Evolutionary conservation across 1,140 invertebrate species (phyloP), one percentile per base, ranked within the genome.

Genomic region (Nymphalis io): DNA sequence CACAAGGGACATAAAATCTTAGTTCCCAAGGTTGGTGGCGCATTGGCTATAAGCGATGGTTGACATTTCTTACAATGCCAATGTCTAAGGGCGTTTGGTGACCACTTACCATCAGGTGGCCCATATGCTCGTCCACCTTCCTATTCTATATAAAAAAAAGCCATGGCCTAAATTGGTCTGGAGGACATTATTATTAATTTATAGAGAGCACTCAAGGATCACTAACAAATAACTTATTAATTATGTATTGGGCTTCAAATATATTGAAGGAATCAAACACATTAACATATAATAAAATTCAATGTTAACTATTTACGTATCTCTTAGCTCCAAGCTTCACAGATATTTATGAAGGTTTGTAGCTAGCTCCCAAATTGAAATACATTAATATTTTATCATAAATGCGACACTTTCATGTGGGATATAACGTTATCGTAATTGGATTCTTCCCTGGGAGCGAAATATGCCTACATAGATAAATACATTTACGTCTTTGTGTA

Each of bases 361-460:
- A 89, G 77, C 84, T 83, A 81, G 83, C 78, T 81, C 78, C 87
- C 85, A 89, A 91, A 91, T 91, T 91, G 88, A 91, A 91, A 91
- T 89, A 89, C 87, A 91, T 91, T 91, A 88, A 91, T 91, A 91
- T 89, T 88, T 91, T 87, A 91, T 86, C 87, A 91, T 88, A 91
- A 89, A 89, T 80, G 87, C 87, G 88, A 91, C 88, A 89, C 85
- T 91, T 91, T 89, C 87, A 88, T 88, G 84, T 84, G 85, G 78
- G 79, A 89, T 85, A 88, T 87, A 89, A 86, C 89, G 84, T 85
- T 91, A 88, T 88, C 89, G 86, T 91, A 91, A 91, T 89, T 91
- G 87, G 83, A 89, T 91, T 91, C 87, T 85, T 89, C 82, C 82
- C 79, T 84, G 80, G 74, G 74, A 80, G 78, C 83, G 81, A 82